Conservation (phyloP, 37 sponge, comb jelly and placozoan species). For the Halichondria panicea region DNA sequence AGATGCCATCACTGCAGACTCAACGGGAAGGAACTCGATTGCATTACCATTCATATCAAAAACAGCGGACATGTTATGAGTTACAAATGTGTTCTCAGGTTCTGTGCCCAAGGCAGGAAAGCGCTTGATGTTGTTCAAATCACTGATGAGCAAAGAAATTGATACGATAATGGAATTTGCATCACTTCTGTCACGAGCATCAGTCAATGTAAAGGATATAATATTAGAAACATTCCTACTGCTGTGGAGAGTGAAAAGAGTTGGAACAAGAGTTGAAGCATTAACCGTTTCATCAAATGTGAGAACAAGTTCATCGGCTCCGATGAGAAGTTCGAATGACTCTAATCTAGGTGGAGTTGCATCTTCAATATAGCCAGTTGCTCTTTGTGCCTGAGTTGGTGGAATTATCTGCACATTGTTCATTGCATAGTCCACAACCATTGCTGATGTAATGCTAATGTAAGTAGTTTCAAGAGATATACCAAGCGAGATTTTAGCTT, state of each 20-base stretch:
- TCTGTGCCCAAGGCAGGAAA: constrained; percentile 55
- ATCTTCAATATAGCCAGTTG: constrained; percentile 59
- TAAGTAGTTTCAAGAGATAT: constrained; percentile 67
- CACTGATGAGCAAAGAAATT: constrained; percentile 60
- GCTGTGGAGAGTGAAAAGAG: constrained; percentile 59
- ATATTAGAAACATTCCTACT: constrained; percentile 45
- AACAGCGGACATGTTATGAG: constrained; percentile 51
- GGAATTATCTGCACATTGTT: constrained; percentile 40
- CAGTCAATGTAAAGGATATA: constrained; percentile 33
- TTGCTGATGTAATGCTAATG: constrained; percentile 55
- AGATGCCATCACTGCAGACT: constrained; percentile 35
- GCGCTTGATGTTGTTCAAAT: constrained; percentile 73
- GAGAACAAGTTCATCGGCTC: constrained; percentile 45
- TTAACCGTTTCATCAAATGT: constrained; percentile 84
- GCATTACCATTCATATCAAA: constrained; percentile 67
- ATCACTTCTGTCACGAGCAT: constrained; percentile 24
- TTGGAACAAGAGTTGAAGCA: constrained; percentile 39
- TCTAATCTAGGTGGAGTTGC: constrained; percentile 47
- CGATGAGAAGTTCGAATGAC: constrained; percentile 62
- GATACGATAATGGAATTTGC: constrained; percentile 35
- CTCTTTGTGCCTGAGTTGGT: constrained; percentile 33
- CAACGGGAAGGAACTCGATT: constrained; percentile 19
- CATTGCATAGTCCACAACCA: constrained; percentile 53
- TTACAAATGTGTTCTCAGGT: constrained; percentile 68
- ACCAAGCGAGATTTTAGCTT: constrained; percentile 64